Percentiles rank a stretch among this genome's conserved stretches.
Conservation (phyloP, 1,140 invertebrate species). For the Procambarus clarkii region DNA sequence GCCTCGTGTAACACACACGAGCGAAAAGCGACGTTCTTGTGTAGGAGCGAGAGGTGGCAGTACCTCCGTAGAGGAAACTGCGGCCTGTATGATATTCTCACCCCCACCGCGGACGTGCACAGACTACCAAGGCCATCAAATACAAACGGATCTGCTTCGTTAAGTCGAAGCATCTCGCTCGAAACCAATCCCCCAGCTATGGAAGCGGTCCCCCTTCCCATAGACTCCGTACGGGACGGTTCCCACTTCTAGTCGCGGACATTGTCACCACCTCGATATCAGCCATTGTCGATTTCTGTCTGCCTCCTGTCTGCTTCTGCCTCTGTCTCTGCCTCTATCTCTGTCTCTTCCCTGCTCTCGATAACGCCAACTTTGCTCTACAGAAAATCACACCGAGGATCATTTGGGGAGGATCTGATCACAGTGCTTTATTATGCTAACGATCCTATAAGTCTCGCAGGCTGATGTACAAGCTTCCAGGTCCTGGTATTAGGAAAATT, state of each 20-base stretch:
- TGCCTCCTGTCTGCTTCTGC: background rate
- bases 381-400: background rate
- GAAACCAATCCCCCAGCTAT: background rate
- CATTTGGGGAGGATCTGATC: conserved; percentile 10
- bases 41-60: background rate
- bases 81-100: background rate
- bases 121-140: background rate
- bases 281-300: background rate
- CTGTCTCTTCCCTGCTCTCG: background rate
- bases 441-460: conserved; percentile 27
- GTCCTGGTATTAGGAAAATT: conserved; percentile 50
- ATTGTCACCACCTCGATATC: background rate
- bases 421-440: conserved; percentile 35
- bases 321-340: background rate
- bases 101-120: background rate
- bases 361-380: conserved; percentile 19
- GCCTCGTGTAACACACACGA: no score
- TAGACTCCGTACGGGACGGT: no score
- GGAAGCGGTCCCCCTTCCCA: background rate
- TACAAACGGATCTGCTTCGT: conserved; percentile 35
- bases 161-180: conserved; percentile 34
- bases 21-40: no score
- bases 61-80: background rate
- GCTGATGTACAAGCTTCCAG: conserved; percentile 10
- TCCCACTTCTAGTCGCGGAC: background rate